These are phyloP conservation scores for Rhyacophila brunnea DNA, from an alignment of 1,140 invertebrate genomes.

Conservation along the genomic window DNA sequence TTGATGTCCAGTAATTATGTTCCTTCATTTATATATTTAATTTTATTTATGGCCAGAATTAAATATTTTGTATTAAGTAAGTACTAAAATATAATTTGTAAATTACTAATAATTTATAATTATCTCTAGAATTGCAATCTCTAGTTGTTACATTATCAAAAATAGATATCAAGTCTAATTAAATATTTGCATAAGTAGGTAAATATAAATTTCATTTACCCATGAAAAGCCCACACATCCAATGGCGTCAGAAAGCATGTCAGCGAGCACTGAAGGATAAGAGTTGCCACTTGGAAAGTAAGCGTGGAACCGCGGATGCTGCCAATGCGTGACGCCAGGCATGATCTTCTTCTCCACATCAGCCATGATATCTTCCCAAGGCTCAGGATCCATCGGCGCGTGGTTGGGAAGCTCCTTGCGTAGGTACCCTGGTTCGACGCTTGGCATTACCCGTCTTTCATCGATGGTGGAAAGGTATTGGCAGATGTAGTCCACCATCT, in stretches of 20 bases:
- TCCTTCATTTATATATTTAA: too few species aligned
- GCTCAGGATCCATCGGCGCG: slow-evolving; percentile 83
- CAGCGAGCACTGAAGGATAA: slow-evolving; percentile 96
- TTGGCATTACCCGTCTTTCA: slow-evolving; percentile 81
- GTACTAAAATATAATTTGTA: too few species aligned
- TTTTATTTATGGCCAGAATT: too few species aligned
- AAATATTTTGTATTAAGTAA: too few species aligned
- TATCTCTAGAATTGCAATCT: too few species aligned
- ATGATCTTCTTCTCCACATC: slow-evolving; percentile 97
- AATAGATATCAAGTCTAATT: too few species aligned
- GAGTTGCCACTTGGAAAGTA: slow-evolving; percentile 98
- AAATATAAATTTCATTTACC: slow-evolving; percentile 72
- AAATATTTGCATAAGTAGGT: too few species aligned
- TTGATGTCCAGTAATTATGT: too few species aligned
- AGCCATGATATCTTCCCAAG: slow-evolving; percentile 89
- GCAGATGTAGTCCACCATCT: slow-evolving; percentile 98
- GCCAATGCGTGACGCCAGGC: slow-evolving; percentile 99
- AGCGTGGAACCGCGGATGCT: slow-evolving; percentile 97
- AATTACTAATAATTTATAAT: too few species aligned
- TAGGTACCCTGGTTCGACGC: slow-evolving; percentile 91
- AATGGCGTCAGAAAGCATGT: slow-evolving; percentile 94
- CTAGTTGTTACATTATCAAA: too few species aligned
- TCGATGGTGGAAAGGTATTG: slow-evolving; percentile 88
- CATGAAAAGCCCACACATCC: slow-evolving; percentile 98
- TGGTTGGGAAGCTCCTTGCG: slow-evolving; percentile 75